Conservation (phyloP, 2,888 invertebrate genomes). For the Octonoba sinensis region DNA sequence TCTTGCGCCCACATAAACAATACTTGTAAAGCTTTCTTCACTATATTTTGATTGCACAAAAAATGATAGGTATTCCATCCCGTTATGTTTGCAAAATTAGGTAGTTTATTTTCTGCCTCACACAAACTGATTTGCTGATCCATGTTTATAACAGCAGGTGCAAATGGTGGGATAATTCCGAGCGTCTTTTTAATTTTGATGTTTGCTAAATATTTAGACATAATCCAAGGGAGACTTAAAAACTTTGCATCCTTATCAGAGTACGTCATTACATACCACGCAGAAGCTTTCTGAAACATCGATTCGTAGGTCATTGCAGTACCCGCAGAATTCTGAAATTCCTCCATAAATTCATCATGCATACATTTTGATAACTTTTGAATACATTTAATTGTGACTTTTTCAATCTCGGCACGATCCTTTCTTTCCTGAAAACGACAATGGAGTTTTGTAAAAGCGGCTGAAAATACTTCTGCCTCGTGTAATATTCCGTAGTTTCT, state of each 20-base stretch:
- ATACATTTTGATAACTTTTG: constrained; percentile 35
- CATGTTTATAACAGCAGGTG: constrained; percentile 33
- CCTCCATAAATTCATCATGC: constrained; percentile 49
- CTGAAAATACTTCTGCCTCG: constrained; percentile 62
- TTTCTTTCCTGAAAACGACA: constrained; percentile 50
- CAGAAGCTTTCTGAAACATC: constrained; percentile 55
- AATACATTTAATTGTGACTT: constrained; percentile 32
- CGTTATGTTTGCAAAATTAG: neutral
- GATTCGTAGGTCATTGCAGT: neutral
- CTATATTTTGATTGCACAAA: neutral
- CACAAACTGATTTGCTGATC: constrained; percentile 16
- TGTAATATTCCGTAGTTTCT: constrained; percentile 60
- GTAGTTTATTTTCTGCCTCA: neutral
- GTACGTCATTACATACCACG: constrained; percentile 60
- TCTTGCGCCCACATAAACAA: constrained; percentile 48
- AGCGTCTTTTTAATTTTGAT: constrained; percentile 26
- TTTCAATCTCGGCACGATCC: constrained; percentile 52
- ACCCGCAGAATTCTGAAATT: constrained; percentile 13
- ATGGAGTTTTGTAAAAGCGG: constrained; percentile 51
- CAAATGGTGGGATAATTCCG: neutral
- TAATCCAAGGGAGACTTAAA: constrained; percentile 59
- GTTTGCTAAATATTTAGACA: constrained; percentile 39
- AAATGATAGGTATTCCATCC: neutral
- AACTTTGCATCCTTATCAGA: constrained; percentile 31
- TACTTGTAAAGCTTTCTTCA: constrained; percentile 17